Base-by-base conservation (phyloP, 1,140 invertebrate genomes). In the Trigoniulus corallinus region DNA sequence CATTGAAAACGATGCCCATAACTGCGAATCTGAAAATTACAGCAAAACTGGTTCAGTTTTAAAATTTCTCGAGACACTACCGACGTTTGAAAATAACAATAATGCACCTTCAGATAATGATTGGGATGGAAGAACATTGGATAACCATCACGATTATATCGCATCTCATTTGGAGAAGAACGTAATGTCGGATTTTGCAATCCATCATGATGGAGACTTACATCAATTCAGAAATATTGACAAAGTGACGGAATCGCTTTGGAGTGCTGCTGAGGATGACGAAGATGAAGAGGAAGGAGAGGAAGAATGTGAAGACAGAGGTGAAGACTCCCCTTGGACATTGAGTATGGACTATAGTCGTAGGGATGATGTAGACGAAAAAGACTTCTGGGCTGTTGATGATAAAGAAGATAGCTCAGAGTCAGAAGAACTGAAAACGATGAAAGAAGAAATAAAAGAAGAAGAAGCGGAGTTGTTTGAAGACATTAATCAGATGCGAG, bases 381-480 rank as follows among this genome's bases (percentile, higher is more conserved):
- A 25, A 54, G 39, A 53, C 53, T 22, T 50, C 45, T 34, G 55
- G 54, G 45, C 49, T 56, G 1, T 56, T 56, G 51, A 47, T 43
- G 37, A 54, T 56, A 20, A 52, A 56, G 26, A 44, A 51, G n/a
- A n/a, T n/a, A n/a, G n/a, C n/a, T n/a, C n/a, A n/a, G n/a, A n/a
- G n/a, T n/a, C n/a, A 12, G 47, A 54, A 42, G 55, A 55, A 27
- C 44, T 50, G 18, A 18, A 39, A 13, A 29, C 51, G 43, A 24
- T 56, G 39, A 26, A 53, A 40, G 44, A 54, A 21, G 56, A 59
- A 51, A 57, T 59, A 18, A 51, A 56, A 18, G 49, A 55, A 23
- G 56, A 59, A 37, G 58, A 54, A 34, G 56, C 56, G 26, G 52
- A 59, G 41, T 39, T 58, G 26, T 51, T 59, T 25, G 56, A 55